Conservation (phyloP, 1,140 invertebrate genomes). For the Aphis craccivora region DNA sequence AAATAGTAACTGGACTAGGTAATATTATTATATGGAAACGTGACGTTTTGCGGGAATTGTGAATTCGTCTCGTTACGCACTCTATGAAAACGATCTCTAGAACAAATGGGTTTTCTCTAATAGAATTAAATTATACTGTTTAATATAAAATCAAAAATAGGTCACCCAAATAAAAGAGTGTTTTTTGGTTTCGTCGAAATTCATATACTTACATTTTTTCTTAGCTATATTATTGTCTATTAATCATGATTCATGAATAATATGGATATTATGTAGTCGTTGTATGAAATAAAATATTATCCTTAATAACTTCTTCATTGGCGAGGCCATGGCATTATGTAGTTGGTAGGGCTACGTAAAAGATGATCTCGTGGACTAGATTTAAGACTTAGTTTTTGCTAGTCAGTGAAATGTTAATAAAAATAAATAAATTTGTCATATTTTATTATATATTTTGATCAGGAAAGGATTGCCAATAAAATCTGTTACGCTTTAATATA, state of each 20-base stretch:
- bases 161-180: background rate
- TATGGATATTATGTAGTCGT: background rate
- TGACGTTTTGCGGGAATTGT: background rate
- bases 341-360: background rate
- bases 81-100: background rate
- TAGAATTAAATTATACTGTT: background rate
- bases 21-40: background rate
- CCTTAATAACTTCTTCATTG: background rate
- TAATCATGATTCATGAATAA: background rate
- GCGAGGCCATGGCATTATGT: too few relatives aligned
- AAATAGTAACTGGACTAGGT: background rate
- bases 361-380: background rate
- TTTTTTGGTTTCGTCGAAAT: background rate
- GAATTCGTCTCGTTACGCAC: background rate
- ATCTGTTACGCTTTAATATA: background rate
- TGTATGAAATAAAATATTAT: background rate
- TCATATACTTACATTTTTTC: fast-evolving
- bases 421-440: background rate
- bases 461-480: background rate
- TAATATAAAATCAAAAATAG: background rate
- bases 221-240: background rate
- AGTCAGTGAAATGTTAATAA: background rate
- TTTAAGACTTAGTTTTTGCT: background rate
- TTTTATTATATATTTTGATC: background rate
- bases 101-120: background rate